Evolutionary conservation across 2,113 vertebrate genomes (phyloP), one percentile per base, ranked within the genome.

Genomic region (Corythornis madagascariensis): DNA sequence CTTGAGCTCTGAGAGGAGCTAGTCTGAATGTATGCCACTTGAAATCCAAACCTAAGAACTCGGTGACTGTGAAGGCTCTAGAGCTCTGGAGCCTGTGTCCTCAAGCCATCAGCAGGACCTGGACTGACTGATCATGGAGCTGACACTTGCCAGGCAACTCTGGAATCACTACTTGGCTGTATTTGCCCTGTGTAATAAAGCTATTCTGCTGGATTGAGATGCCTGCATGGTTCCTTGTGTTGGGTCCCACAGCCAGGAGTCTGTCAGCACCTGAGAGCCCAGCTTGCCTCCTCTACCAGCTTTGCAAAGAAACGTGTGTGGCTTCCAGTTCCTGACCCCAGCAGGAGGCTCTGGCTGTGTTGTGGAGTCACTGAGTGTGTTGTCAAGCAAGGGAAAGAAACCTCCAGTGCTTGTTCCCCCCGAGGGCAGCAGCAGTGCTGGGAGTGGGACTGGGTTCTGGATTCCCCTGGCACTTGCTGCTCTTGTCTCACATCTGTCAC

Each of bases 111-210:
- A 88, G 84, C 82, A 53, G 88, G 42, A 71, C n/a, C 3, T 22
- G 50, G 24, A 5, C 50, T 52, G 74, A 38, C 0, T 1, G 63
- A 42, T 82, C 45, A 4, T 11, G 69, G 70, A 83, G 52, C 55
- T 89, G 69, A 66, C 63, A 10, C 56, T 74, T 48, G 40, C 59
- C 0, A 1, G 78, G 71, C 67, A 74, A 3, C 66, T 87, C 74
- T 65, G 89, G 84, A 76, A n/a, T 90, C 77, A 24, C 59, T 47
- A 18, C 60, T 15, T 92, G 90, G 55, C 59, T 86, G 53, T 75
- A 61, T 61, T 50, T 87, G 91, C 86, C 90, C 64, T 55, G 42
- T 70, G 78, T 63, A 93, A 85, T 94, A 89, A 94, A 95, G 66
- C 57, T 69, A 31, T 73, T 95, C 67, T 90, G 55, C 50, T 89